phyloP scores from a whole-genome alignment of 1,140 invertebrate genomes.

The Lordiphosa clarofinis region DNA sequence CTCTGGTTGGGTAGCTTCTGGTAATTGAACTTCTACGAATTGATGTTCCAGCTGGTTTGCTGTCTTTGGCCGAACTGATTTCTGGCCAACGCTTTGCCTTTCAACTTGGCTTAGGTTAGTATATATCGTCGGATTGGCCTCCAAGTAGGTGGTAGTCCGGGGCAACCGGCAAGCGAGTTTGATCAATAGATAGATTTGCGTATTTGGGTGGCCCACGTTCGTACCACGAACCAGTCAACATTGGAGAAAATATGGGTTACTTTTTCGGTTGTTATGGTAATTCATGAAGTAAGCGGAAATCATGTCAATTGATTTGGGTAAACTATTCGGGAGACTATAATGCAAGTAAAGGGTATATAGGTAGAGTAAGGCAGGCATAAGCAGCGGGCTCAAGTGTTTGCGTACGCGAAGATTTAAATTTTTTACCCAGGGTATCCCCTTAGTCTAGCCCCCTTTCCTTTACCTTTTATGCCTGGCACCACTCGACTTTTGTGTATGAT shows the following conservation, averaged over 20 bases:
- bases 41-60: conserved; percentile 42
- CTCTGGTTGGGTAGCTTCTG: background rate
- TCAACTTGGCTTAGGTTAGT: conserved; percentile 73
- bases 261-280: conserved; percentile 35
- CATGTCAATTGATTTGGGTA: conserved; percentile 70
- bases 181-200: conserved; percentile 68
- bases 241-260: conserved; percentile 25
- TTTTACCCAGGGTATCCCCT: conserved; percentile 6
- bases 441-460: background rate
- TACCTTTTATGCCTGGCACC: conserved; percentile 47
- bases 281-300: conserved; percentile 31
- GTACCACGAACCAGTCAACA: conserved; percentile 62
- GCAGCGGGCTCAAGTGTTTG: too few relatives aligned
- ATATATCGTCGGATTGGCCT: conserved; percentile 25
- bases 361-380: background rate
- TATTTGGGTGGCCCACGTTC: conserved; percentile 68
- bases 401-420: too few relatives aligned
- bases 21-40: background rate
- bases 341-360: background rate
- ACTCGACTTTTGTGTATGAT: conserved; percentile 50
- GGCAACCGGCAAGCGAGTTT: conserved; percentile 32
- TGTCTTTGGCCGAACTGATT: conserved; percentile 60
- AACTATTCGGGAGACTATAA: conserved; percentile 8
- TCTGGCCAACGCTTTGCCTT: conserved; percentile 65
- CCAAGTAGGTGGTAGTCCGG: conserved; percentile 26